Base-by-base conservation (phyloP, 2,797 vertebrate species). In the Sebastes reedi region DNA sequence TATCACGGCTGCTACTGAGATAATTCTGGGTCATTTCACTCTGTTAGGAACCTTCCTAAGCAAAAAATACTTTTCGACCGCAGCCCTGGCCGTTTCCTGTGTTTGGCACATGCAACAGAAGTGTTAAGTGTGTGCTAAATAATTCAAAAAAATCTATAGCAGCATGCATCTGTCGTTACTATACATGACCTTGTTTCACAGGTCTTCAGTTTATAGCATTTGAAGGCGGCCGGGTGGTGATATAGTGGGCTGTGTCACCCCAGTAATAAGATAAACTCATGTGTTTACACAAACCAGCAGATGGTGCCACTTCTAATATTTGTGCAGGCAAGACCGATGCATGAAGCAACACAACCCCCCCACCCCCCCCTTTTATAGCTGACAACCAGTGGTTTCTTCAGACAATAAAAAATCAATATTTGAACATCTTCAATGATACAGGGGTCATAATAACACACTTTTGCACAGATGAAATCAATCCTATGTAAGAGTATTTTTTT, bases 271-370 rank as follows among this genome's bases (percentile, higher is more conserved):
- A 80, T 56, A 77, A 86, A 81, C 54, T 75, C 59, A 76, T 32
- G 72, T 83, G 86, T 90, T 77, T 82, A 87, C 89, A 82, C 71
- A 82, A 77, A 77, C 87, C 91, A 93, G 89, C 89, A 92, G 88
- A 89, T 91, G 91, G 92, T 88, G 86, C 91, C 84, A 86, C 74
- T 81, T 80, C 67, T 80, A 84, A 91, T 88, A 89, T 82, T 77
- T 87, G 70, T 81, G 39, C 62, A 80, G 1, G 1, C 22, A 25
- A 71, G 66, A 72, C 12, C 62, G 54, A 78, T 34, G 55, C 70
- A 81, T 79, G 50, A 58, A 82, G 42, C 50, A 0, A 46, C 16
- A 18, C 4, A 36, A 27, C n/a, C n/a, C n/a, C n/a, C n/a, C n/a
- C n/a, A n/a, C n/a, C 42, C 42, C 42, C 18, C 14, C 39, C 16